A percentile compares a stretch with the other conserved stretches of the same genome.
Conservation (phyloP, 2,888 invertebrate species). For the Ormyrus pomaceus region DNA sequence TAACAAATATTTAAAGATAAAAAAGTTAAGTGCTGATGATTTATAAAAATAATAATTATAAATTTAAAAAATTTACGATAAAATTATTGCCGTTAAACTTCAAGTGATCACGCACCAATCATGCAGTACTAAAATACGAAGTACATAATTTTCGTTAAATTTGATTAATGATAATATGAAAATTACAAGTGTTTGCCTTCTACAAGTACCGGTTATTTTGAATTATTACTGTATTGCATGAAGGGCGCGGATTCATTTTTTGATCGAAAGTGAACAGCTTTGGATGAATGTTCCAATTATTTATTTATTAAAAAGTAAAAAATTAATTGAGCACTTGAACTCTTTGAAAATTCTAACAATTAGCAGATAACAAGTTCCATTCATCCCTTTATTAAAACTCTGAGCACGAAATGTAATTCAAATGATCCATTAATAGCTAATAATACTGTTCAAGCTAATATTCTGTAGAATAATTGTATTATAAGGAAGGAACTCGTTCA, state of each 20-base stretch:
- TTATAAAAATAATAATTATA: constrained; percentile 10
- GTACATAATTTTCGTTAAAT: not conserved
- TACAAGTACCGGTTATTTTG: not conserved
- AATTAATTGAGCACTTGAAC: too few species aligned
- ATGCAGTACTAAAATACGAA: not conserved
- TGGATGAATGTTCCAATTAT: constrained; percentile 41
- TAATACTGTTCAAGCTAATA: too few species aligned
- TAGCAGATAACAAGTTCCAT: too few species aligned
- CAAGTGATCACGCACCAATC: not conserved
- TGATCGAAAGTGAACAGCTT: constrained; percentile 15
- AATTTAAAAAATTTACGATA: not conserved
- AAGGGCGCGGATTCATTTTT: not conserved
- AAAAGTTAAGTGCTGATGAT: constrained; percentile 23
- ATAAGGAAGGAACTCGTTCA: too few species aligned
- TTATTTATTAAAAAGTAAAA: not conserved
- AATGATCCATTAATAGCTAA: too few species aligned
- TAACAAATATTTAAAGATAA: not conserved
- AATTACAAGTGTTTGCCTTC: not conserved
- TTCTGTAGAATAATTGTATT: too few species aligned
- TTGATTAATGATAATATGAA: not conserved
- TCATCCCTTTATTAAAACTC: too few species aligned
- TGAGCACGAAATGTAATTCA: too few species aligned
- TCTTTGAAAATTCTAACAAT: too few species aligned
- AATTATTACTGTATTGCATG: constrained; percentile 20
- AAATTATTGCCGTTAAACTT: not conserved